Evolutionary conservation across 2,888 invertebrate species (phyloP), one percentile per base, ranked within the genome.

Genomic region (Leptinotarsa rubiginosa): DNA sequence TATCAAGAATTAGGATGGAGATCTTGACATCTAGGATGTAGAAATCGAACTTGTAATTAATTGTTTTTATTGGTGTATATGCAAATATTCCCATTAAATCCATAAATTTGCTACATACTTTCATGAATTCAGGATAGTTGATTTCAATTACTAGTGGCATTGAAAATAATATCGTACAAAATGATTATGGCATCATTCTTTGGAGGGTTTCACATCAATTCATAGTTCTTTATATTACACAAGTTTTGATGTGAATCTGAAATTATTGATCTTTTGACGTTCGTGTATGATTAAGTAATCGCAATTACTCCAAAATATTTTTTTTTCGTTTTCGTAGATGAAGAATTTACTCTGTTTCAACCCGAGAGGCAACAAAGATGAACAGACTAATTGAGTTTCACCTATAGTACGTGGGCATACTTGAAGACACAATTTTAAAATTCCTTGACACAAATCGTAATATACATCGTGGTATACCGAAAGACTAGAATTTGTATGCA

Each of bases 1-100:
- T 20, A 56, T 15, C 31, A n/a, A n/a, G n/a, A 22, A 22, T 56
- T 56, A 56, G 56, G 56, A 56, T 56, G 12, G 15, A 56, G 56
- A 56, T 56, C 22, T 56, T 56, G 56, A 56, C 22, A 56, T 56
- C 56, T 22, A 56, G 56, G 20, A 56, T 56, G 56, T 4, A 13
- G 20, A 22, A 56, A 56, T 56, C 22, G 22, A 56, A 20, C 56
- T 22, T 15, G 2, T 56, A 56, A 56, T 56, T 22, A 56, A 22
- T 56, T 56, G 56, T 20, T 2, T 56, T 15, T 3, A 22, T 56
- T 56, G 13, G 56, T 22, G 22, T 22, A 56, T 56, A 56, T 56
- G 56, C 56, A 56, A 56, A 56, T 22, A 18, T 22, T 15, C 22
- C 12, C 22, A 56, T 56, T 22, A 4, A 15, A 56, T 56, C 56